phyloP scores from a whole-genome alignment of 2,888 invertebrate species.

The Drosophila niveifrons region DNA sequence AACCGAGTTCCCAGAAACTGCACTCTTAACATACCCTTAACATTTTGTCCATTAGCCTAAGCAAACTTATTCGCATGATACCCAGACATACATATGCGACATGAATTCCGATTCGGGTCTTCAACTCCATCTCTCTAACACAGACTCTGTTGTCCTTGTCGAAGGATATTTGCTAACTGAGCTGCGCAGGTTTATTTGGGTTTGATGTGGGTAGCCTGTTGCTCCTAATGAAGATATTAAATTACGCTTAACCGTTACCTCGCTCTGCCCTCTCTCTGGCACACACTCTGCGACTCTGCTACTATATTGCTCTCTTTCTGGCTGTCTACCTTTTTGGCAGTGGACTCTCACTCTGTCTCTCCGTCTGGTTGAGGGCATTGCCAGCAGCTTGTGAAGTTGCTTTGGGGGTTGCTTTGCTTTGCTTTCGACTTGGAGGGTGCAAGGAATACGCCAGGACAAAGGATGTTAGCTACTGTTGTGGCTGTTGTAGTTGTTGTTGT shows the following conservation, averaged over 20 bases:
- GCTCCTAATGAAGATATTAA: conserved; percentile 42
- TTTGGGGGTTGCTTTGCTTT: conserved; percentile 59
- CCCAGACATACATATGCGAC: neutral
- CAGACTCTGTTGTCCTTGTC: conserved; percentile 55
- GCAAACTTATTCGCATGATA: conserved; percentile 39
- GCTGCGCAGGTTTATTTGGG: conserved; percentile 66
- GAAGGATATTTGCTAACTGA: conserved; percentile 42
- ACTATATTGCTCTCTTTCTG: neutral
- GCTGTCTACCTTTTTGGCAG: neutral
- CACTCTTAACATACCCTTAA: neutral
- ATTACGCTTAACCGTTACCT: conserved; percentile 48
- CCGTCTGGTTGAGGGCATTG: conserved; percentile 20
- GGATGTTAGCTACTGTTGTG: conserved; percentile 53
- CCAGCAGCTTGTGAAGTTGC: conserved; percentile 34
- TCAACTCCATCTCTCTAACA: neutral
- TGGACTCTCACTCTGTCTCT: neutral
- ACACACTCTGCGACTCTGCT: neutral
- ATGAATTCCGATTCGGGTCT: neutral
- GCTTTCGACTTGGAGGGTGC: conserved; percentile 47
- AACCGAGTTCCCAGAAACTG: neutral
- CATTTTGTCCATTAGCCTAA: conserved; percentile 37
- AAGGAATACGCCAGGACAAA: conserved; percentile 54
- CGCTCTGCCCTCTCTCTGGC: neutral
- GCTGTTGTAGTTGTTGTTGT: conserved; percentile 53
- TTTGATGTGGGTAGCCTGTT: conserved; percentile 78